These are phyloP conservation scores for Hylia prasina DNA, from an alignment of 2,113 vertebrate species.

Conservation along the genomic window DNA sequence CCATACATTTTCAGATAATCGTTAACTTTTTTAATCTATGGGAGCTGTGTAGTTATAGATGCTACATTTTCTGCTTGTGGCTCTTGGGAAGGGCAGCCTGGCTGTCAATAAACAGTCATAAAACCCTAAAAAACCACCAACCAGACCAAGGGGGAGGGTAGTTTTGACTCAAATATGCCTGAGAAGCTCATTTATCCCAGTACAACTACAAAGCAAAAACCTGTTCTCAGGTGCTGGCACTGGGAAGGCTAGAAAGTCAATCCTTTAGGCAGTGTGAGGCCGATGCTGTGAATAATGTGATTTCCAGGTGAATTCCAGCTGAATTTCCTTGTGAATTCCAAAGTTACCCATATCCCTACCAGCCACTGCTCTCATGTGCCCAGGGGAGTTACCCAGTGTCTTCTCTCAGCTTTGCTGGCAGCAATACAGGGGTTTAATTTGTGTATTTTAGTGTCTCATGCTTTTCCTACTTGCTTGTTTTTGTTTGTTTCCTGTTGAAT, in stretches of 20 bases:
- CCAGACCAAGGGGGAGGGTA: not conserved
- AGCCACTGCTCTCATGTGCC: not conserved
- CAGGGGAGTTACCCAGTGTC: not conserved
- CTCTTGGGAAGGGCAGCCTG: not conserved
- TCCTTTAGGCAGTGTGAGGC: not conserved
- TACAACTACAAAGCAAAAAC: not conserved
- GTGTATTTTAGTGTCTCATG: not conserved
- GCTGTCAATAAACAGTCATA: not conserved
- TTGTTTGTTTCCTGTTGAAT: not conserved
- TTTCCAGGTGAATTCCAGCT: not conserved
- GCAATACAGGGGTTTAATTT: not conserved
- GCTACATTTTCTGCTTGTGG: not conserved
- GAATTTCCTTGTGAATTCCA: not conserved
- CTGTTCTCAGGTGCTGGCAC: not conserved
- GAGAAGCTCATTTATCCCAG: not conserved
- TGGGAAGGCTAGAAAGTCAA: not conserved
- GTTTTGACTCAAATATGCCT: not conserved
- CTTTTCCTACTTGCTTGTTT: not conserved
- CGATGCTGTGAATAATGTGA: not conserved
- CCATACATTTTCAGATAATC: not conserved
- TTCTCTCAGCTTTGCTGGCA: not conserved
- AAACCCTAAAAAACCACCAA: not conserved
- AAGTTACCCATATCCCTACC: not conserved
- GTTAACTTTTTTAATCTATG: not conserved
- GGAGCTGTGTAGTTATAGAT: not conserved